Conservation (phyloP, 2,888 invertebrate species). For the Scotopteryx bipunctaria region DNA sequence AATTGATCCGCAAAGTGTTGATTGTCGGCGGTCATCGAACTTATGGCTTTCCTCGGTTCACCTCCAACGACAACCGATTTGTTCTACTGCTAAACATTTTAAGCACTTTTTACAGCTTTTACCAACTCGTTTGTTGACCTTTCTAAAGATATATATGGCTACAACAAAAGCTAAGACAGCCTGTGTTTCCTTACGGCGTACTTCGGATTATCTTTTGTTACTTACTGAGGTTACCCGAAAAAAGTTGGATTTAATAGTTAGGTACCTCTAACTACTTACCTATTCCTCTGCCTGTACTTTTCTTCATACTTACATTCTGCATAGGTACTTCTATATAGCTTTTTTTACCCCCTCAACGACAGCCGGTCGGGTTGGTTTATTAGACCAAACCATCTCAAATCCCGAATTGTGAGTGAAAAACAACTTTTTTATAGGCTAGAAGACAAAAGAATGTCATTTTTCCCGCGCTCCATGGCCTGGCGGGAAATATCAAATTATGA, state of each 20-base stretch:
- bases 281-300: background rate
- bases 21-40: constrained; percentile 50
- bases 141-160: too few relatives aligned
- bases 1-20: constrained; percentile 54
- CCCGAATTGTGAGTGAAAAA: background rate
- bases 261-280: background rate
- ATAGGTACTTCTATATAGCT: background rate
- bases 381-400: constrained; percentile 6
- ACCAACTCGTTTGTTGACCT: constrained; percentile 10
- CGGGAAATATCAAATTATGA: constrained; percentile 81
- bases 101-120: constrained; percentile 26
- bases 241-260: too few relatives aligned
- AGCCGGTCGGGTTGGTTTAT: background rate
- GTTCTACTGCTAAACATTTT: constrained; percentile 48
- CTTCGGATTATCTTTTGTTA: too few relatives aligned
- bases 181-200: too few relatives aligned
- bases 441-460: constrained; percentile 44
- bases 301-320: background rate
- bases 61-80: constrained; percentile 64
- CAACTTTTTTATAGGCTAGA: constrained; percentile 4
- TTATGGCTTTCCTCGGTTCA: constrained; percentile 53
- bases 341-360: background rate
- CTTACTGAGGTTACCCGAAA: too few relatives aligned
- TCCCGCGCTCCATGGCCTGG: constrained; percentile 63
- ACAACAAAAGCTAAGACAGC: too few relatives aligned